Base-by-base conservation (phyloP, 1,140 invertebrate species). In the Danaus plexippus region DNA sequence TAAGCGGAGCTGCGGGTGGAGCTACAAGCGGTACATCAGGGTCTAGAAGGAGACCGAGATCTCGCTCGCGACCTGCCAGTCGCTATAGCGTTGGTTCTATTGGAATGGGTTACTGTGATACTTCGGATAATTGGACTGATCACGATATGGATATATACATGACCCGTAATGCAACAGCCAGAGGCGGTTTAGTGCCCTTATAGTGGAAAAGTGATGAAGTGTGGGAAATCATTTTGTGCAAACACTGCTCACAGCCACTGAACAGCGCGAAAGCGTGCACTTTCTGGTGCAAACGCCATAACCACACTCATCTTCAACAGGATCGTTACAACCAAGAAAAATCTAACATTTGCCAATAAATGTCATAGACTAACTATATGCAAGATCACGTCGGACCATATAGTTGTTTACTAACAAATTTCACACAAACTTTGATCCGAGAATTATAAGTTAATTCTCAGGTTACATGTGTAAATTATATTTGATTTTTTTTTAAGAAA, bases 101-200 rank as follows among this genome's bases (percentile, higher is more conserved):
- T 47, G 95, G 94, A 66, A 93, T 95, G 83, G 83, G 82, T 59
- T 95, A 94, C 77, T 92, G 93, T 75, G 95, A 96, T 73, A 95
- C 93, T 71, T 93, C 93, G 43, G 94, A 96, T 77, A 96, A 96
- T 77, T 97, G 95, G 95, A 97, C 96, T 52, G 96, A 97, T 82
- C 95, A 97, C 77, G 96, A 97, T 77, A 96, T 97, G 93, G 96
- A 97, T 66, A 96, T 97, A 70, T 97, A 97, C 85, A 96, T 96
- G 91, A 93, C 95, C 53, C 90, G 95, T 69, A 97, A 97, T 87
- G 92, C 94, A 52, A 96, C 95, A 11, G 92, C 94, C 45, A 90
- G 95, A 70, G 93, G 93, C 68, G 94, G 94, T 56, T 87, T 96
- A 60, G 94, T 96, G 67, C 94, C 94, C 65, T 91, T 95, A 86